phyloP scores from a whole-genome alignment of 1,140 invertebrate species.

The Himalopsyche phryganea region DNA sequence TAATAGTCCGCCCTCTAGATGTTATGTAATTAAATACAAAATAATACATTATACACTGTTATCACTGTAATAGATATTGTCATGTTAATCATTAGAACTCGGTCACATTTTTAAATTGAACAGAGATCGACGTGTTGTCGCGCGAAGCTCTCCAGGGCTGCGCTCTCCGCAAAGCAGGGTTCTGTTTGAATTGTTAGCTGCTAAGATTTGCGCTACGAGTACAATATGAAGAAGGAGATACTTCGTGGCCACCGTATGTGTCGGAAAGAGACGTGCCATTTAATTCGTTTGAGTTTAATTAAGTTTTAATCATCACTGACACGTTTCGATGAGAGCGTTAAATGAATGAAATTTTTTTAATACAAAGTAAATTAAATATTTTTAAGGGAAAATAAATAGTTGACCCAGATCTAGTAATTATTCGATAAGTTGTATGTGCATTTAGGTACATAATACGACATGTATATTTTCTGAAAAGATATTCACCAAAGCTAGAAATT shows the following conservation, averaged over 20 bases:
- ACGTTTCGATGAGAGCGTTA: slow-evolving; percentile 8
- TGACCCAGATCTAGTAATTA: slow-evolving; percentile 26
- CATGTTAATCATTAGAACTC: neutral
- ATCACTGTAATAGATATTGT: neutral
- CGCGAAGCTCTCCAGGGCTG: neutral
- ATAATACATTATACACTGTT: slow-evolving; percentile 2
- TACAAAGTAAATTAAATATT: slow-evolving; percentile 20
- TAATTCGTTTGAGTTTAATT: slow-evolving; percentile 18
- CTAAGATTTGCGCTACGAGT: no score
- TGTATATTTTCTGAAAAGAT: slow-evolving; percentile 35
- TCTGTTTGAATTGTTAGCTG: no score
- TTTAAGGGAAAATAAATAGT: slow-evolving; percentile 22
- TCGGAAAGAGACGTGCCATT: slow-evolving; percentile 25
- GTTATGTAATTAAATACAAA: neutral
- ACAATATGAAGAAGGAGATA: no score
- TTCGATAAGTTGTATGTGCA: slow-evolving; percentile 29
- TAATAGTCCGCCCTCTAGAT: slow-evolving; percentile 18
- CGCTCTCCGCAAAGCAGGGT: neutral
- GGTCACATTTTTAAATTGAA: no score
- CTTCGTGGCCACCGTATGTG: no score
- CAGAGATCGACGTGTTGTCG: neutral
- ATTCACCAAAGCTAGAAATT: slow-evolving; percentile 34
- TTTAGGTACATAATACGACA: slow-evolving; percentile 30
- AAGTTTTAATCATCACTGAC: slow-evolving; percentile 18
- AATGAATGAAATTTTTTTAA: neutral